Conservation (phyloP, 2,113 vertebrate genomes). For the Vanacampus margaritifer region DNA sequence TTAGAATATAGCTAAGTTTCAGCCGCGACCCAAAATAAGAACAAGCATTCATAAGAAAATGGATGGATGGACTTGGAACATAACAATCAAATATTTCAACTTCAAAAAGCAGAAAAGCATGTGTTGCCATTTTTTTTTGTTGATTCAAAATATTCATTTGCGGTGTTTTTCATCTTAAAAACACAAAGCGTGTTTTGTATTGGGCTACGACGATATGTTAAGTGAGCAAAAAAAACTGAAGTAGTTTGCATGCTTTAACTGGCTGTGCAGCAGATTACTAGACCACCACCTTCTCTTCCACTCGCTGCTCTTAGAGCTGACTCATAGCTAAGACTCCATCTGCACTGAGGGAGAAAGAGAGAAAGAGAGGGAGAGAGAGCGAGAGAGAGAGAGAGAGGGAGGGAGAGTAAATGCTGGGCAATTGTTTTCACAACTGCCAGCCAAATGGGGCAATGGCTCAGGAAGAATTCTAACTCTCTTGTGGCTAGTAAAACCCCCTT, state of each 20-base stretch:
- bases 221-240: constrained; percentile 22
- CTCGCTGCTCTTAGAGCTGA: constrained; percentile 68
- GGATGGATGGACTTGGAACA: too few species aligned
- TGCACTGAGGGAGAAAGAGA: constrained; percentile 41
- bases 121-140: neutral
- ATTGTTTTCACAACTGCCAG: constrained; percentile 80
- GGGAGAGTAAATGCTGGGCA: constrained; percentile 69
- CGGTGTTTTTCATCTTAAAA: neutral
- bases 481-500: constrained; percentile 63
- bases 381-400: constrained; percentile 19
- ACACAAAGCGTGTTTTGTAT: neutral
- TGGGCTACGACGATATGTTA: neutral
- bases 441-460: constrained; percentile 75
- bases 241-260: constrained; percentile 31
- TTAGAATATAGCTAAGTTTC: too few species aligned
- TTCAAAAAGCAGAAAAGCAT: neutral
- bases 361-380: too few species aligned
- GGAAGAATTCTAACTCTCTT: constrained; percentile 73
- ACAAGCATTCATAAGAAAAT: neutral
- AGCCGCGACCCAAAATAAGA: neutral
- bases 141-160: neutral
- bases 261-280: constrained; percentile 46
- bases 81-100: too few species aligned
- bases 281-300: constrained; percentile 62
- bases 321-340: constrained; percentile 70